Base-by-base conservation (phyloP, 2,797 vertebrate species). In the Enteromius viviparus region DNA sequence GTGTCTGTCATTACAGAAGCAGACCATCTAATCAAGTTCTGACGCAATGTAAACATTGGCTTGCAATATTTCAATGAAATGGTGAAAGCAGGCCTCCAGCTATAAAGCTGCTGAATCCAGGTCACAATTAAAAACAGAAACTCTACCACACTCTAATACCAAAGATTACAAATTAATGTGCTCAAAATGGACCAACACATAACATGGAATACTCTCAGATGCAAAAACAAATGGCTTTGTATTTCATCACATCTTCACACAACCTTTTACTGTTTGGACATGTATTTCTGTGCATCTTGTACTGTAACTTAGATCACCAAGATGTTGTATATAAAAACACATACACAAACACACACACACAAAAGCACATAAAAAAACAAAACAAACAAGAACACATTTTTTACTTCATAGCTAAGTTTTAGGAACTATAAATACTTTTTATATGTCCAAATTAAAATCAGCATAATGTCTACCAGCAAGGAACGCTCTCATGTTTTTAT, bases 11-110 rank as follows among this genome's bases (percentile, higher is more conserved):
- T 77, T 74, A 78, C 68, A 58, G 17, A 83, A 79, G 34, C 85
- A 81, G 49, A 76, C 45, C 74, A 23, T 82, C 81, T 85, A 83
- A 87, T 79, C 79, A 82, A 88, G 71, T 29, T 32, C 68, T 32
- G 37, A 51, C 6, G 40, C 58, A 85, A 76, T 84, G 83, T 80
- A 85, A 86, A 86, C 84, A 81, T 45, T 37, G 40, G 26, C 40
- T 53, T 23, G 58, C 32, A 34, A 71, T 87, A 80, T 80, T 62
- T 72, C 72, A 80, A 64, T 88, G 76, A 76, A 55, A 78, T 55
- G 26, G 29, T 49, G n/a, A 68, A 64, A 60, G 29, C 26, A 32
- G 23, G 17, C 58, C 15, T 7, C 6, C 3, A 42, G 60, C 26
- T 47, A n/a, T 40, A n/a, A 34, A 72, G 3, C 40, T n/a, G 17